phyloP scores from a whole-genome alignment of 2,888 invertebrate species.

The Epinotia nisella region DNA sequence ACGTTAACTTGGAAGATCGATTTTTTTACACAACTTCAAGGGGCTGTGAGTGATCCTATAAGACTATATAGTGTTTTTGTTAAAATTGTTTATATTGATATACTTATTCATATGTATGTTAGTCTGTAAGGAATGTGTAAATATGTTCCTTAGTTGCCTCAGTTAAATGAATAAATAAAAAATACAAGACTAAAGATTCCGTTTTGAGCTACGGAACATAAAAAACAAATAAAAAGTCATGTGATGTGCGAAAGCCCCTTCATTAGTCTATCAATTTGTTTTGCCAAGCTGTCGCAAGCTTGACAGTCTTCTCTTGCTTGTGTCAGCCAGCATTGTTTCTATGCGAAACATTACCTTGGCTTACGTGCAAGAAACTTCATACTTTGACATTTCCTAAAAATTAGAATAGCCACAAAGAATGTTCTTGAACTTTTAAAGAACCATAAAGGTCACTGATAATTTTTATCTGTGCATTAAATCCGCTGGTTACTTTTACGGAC shows the following conservation, averaged over 20 bases:
- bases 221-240: too few relatives aligned
- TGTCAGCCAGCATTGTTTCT: slow-evolving; percentile 38
- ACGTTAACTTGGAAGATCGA: too few relatives aligned
- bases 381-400: slow-evolving; percentile 46
- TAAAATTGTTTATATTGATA: too few relatives aligned
- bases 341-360: slow-evolving; percentile 41
- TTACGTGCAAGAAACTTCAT: slow-evolving; percentile 36
- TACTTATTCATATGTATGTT: too few relatives aligned
- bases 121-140: too few relatives aligned
- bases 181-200: too few relatives aligned
- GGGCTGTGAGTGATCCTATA: too few relatives aligned
- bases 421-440: slow-evolving; percentile 47
- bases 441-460: slow-evolving; percentile 39
- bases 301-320: slow-evolving; percentile 22
- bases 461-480: slow-evolving; percentile 38
- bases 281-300: slow-evolving; percentile 19
- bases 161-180: too few relatives aligned
- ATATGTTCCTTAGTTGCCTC: too few relatives aligned
- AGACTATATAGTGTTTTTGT: too few relatives aligned
- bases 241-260: slow-evolving; percentile 11
- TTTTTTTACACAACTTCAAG: too few relatives aligned
- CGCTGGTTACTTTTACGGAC: slow-evolving; percentile 32
- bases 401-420: slow-evolving; percentile 43
- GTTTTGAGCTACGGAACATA: too few relatives aligned
- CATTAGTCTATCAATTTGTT: slow-evolving; percentile 37